Conservation (phyloP, 2,888 invertebrate genomes). For the Nephrotoma guestfalica region DNA sequence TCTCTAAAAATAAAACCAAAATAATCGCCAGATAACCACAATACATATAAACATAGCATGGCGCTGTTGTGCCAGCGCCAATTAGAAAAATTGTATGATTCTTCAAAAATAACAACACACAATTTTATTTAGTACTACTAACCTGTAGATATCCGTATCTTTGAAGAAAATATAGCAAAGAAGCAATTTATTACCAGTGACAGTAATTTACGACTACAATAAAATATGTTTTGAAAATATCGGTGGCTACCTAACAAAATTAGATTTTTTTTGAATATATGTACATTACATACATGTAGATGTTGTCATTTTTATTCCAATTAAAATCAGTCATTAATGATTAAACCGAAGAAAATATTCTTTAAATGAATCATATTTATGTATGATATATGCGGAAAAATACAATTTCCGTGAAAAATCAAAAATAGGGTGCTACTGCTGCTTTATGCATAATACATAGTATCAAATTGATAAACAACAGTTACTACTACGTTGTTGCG, state of each 20-base stretch:
- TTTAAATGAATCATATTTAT: not conserved
- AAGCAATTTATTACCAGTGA: not conserved
- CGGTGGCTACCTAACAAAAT: not conserved
- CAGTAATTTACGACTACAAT: not conserved
- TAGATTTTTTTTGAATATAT: not conserved
- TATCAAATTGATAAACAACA: too few relatives aligned
- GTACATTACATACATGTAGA: not conserved
- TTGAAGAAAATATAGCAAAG: not conserved
- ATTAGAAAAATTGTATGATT: not conserved
- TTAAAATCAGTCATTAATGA: not conserved
- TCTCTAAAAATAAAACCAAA: not conserved
- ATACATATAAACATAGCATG: not conserved
- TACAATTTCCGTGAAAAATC: not conserved
- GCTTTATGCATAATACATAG: not conserved
- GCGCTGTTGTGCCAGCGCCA: not conserved
- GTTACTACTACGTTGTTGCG: too few relatives aligned
- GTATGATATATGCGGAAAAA: not conserved
- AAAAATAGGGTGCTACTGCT: not conserved
- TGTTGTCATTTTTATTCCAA: not conserved
- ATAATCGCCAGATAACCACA: not conserved
- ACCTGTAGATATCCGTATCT: not conserved
- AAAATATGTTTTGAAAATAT: not conserved
- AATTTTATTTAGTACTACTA: too few relatives aligned
- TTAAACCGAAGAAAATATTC: not conserved
- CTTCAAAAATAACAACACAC: not conserved